Evolutionary conservation across 2,113 vertebrate species (phyloP), one percentile per base, ranked within the genome.

Genomic region (Cyprinodon variegatus): DNA sequence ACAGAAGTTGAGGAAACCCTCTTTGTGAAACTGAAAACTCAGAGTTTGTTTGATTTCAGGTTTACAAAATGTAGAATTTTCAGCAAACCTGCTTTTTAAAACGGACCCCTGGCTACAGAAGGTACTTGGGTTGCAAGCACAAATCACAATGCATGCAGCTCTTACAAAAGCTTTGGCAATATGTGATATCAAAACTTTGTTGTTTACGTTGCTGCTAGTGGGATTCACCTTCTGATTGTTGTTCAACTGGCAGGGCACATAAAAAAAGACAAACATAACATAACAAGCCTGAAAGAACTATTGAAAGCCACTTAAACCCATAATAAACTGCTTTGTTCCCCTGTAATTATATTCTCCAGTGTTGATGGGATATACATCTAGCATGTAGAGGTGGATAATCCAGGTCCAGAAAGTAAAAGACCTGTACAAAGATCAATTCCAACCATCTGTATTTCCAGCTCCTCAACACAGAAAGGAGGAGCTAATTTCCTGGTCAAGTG

Each of bases 221-320:
- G 76, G 77, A 82, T 86, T 83, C 86, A 36, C 45, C 38, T 77
- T 83, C 72, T 87, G 84, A 86, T 85, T 83, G 59, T 71, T 62
- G 59, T 87, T 86, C 81, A 88, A 72, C 74, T 86, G 85, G 84
- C 78, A 83, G 40, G 37, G 65, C 46, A 61, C 65, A 72, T 78
- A 77, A 79, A 76, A 73, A 67, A 81, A 71, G 46, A 73, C 79
- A 81, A 76, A 66, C 83, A 86, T 77, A 76, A 66, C 83, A 86
- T 77, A 64, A 70, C 57, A 14, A 78, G 70, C 78, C 76, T 29
- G 77, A 65, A 84, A 59, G 61, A 63, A 66, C 68, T 71, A 63
- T 61, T 72, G 74, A 79, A 82, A 76, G 65, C 70, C 70, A 61
- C 50, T 61, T 68, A 65, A 81, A 78, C 61, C 46, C 74, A 77